phyloP scores from a whole-genome alignment of 30 jellyfish, hydroid and myxozoan genomes.

The Aurelia aurita region DNA sequence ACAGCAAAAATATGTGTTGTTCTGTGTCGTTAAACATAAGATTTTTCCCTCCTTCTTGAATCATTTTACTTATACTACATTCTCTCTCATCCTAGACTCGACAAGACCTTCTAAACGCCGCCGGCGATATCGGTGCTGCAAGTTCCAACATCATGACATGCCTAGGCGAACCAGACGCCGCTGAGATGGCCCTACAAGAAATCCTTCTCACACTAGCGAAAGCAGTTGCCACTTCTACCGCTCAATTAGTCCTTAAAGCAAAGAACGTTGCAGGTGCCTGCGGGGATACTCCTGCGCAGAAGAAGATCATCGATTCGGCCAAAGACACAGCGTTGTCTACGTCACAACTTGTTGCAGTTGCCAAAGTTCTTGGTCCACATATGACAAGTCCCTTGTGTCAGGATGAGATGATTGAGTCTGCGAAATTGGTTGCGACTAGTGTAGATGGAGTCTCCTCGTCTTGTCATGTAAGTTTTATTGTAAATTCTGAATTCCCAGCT shows the following conservation, averaged over 20 bases:
- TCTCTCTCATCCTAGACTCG: slow-evolving; percentile 65
- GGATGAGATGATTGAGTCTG: slow-evolving; percentile 97
- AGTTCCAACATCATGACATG: slow-evolving; percentile 82
- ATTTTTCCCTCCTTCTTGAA: too few species aligned
- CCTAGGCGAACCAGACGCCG: slow-evolving; percentile 94
- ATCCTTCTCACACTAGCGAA: slow-evolving; percentile 86
- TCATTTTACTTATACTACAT: too few species aligned
- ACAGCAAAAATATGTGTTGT: too few species aligned
- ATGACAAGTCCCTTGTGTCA: slow-evolving; percentile 96
- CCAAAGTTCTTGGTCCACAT: slow-evolving; percentile 96
- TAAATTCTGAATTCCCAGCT: background rate
- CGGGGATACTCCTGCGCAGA: slow-evolving; percentile 88
- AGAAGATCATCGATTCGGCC: slow-evolving; percentile 91
- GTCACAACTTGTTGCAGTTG: slow-evolving; percentile 95
- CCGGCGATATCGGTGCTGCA: slow-evolving; percentile 96
- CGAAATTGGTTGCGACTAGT: slow-evolving; percentile 94
- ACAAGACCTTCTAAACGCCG: slow-evolving; percentile 88
- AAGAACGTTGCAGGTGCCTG: slow-evolving; percentile 94
- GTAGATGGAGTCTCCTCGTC: slow-evolving; percentile 91
- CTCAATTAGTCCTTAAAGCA: slow-evolving; percentile 89
- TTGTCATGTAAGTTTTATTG: slow-evolving; percentile 74
- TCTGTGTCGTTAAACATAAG: too few species aligned
- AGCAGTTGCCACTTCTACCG: slow-evolving; percentile 97
- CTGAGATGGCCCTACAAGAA: slow-evolving; percentile 86
- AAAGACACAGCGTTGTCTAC: slow-evolving; percentile 96